Evolutionary conservation across 2,797 vertebrate species (phyloP).

Genomic region (Eulemur mongoz): DNA sequence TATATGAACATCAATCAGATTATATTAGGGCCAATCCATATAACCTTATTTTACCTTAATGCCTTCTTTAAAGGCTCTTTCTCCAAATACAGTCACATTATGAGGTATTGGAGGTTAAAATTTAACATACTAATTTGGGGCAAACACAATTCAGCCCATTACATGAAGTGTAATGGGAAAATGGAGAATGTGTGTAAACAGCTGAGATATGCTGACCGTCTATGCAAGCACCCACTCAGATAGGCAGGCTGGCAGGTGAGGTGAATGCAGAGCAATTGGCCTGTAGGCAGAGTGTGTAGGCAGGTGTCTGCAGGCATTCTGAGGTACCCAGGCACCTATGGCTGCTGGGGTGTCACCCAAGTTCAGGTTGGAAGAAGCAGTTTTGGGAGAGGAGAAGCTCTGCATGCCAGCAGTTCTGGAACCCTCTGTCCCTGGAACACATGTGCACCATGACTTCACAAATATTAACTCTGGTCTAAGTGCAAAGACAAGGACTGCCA

Average conservation of each 20-base stretch:
- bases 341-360: rapidly evolving
- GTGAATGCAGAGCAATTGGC: not conserved
- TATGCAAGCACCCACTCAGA: rapidly evolving
- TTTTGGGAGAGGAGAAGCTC: not conserved
- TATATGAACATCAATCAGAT: not conserved
- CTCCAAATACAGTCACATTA: not conserved
- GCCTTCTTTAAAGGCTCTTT: not conserved
- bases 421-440: not conserved
- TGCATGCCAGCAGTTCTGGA: not conserved
- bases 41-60: not conserved
- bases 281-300: not conserved
- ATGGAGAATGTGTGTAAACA: not conserved
- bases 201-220: not conserved
- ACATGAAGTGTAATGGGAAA: not conserved
- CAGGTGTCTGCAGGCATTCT: not conserved
- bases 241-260: not conserved
- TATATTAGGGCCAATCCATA: not conserved
- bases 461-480: not conserved
- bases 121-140: not conserved
- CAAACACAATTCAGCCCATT: not conserved
- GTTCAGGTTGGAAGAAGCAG: not conserved
- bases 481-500: not conserved
- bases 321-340: not conserved
- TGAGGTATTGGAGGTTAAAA: not conserved
- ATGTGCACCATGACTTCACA: not conserved